These are phyloP conservation scores for Spilogale gracilis DNA, from an alignment of 2,113 vertebrate species.

Conservation along the genomic window DNA sequence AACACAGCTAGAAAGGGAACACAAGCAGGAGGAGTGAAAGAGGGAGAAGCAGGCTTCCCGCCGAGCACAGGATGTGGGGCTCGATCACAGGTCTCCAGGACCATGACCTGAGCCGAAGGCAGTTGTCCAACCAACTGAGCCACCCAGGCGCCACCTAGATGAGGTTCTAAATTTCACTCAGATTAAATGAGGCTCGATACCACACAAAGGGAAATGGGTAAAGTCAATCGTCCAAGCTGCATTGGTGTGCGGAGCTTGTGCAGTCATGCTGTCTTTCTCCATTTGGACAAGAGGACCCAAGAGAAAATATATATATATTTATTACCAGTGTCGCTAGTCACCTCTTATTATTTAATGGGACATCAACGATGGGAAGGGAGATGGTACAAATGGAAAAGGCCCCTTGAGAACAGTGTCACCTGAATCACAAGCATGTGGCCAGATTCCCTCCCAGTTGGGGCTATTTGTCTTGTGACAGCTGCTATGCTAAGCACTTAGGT, in stretches of 20 bases:
- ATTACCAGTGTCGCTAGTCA: neutral
- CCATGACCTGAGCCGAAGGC: too few species aligned
- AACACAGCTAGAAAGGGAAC: too few species aligned
- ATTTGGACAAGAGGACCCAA: neutral
- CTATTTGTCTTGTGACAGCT: neutral
- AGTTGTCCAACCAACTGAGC: too few species aligned
- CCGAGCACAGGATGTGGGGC: too few species aligned
- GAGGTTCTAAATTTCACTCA: neutral
- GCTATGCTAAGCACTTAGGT: neutral
- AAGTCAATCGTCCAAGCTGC: neutral
- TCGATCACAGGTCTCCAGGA: too few species aligned
- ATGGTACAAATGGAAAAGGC: rapidly evolving
- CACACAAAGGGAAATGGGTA: neutral
- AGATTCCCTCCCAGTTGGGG: neutral
- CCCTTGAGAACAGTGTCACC: neutral
- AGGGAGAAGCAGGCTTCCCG: too few species aligned
- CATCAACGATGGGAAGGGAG: neutral
- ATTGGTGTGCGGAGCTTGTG: neutral
- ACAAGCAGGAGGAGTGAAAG: too few species aligned
- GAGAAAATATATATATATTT: neutral
- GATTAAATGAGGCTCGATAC: neutral
- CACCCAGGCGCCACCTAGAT: neutral
- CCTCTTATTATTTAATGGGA: neutral
- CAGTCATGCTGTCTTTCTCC: neutral
- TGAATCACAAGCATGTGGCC: neutral